A percentile compares a stretch with the other conserved stretches of the same genome.
Conservation (phyloP, 2,888 invertebrate species). For the Brenthis daphne region DNA sequence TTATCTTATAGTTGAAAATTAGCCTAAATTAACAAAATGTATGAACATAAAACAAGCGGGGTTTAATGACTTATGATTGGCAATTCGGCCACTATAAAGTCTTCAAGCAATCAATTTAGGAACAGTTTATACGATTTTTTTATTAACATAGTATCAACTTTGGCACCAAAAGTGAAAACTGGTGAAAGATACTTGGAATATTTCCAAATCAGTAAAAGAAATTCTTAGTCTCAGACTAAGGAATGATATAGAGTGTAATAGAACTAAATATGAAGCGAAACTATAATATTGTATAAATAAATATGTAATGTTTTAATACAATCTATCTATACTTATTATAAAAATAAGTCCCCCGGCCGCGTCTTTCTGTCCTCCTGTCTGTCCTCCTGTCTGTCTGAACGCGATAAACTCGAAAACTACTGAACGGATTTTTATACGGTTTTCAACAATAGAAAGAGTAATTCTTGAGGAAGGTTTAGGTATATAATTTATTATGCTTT, state of each 20-base stretch:
- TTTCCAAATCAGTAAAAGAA: slow-evolving; percentile 16
- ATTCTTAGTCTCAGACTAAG: slow-evolving; percentile 1
- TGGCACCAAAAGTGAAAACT: slow-evolving; percentile 12
- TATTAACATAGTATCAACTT: not conserved
- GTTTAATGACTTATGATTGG: not conserved
- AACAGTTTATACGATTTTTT: not conserved
- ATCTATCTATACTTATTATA: too few relatives aligned
- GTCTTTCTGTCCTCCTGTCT: too few relatives aligned
- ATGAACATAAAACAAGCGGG: not conserved
- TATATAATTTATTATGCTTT: too few relatives aligned
- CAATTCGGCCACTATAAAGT: not conserved
- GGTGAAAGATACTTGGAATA: slow-evolving; percentile 20
- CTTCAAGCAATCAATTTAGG: not conserved
- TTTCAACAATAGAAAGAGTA: too few relatives aligned
- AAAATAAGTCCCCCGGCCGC: too few relatives aligned
- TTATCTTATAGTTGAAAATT: too few relatives aligned
- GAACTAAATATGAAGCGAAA: not conserved
- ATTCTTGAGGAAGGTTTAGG: too few relatives aligned
- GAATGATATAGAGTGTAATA: not conserved
- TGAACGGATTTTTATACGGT: too few relatives aligned
- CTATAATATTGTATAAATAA: too few relatives aligned
- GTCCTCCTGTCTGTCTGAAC: too few relatives aligned
- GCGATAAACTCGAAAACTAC: too few relatives aligned
- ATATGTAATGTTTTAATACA: too few relatives aligned
- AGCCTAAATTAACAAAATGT: not conserved